Base-by-base conservation (phyloP, 2,888 invertebrate genomes). In the Siphonodentalium dalli region DNA sequence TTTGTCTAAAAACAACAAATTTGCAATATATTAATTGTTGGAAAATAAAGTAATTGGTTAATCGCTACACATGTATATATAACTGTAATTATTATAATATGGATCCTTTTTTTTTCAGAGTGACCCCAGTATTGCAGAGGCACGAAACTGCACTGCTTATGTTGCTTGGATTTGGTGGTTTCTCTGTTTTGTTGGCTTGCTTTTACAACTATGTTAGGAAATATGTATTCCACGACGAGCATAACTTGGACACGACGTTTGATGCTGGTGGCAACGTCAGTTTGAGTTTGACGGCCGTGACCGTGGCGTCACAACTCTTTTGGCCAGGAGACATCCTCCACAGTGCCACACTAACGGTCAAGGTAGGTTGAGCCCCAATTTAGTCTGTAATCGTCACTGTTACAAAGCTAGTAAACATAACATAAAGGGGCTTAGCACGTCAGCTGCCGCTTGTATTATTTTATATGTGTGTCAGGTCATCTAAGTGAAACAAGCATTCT, bases 321-420 rank as follows among this genome's bases (percentile, higher is more conserved):
- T 75, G 75, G 74, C 75, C 75, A 0, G 75, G 74, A 3, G 75
- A 75, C 40, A 75, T 75, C n/a, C 58, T 75, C 20, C 75, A 75
- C 44, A 74, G 75, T 39, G 72, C 75, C n/a, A 75, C 74, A 0
- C 57, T 74, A 4, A 71, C 75, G 2, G 68, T 70, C 20, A 74
- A 74, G 71, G 75, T 74, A 64, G n/a, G n/a, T n/a, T n/a, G n/a
- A n/a, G n/a, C n/a, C n/a, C n/a, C n/a, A n/a, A n/a, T n/a, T n/a
- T n/a, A n/a, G n/a, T n/a, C n/a, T n/a, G n/a, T n/a, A n/a, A n/a
- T n/a, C n/a, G n/a, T n/a, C n/a, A n/a, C n/a, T n/a, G n/a, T n/a
- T n/a, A n/a, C n/a, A n/a, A n/a, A n/a, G n/a, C n/a, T n/a, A n/a
- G n/a, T n/a, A n/a, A n/a, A n/a, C n/a, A n/a, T n/a, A n/a, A n/a